Base-by-base conservation (phyloP, 35 echinoderm and acorn worm species). In the Apostichopus parvimensis region DNA sequence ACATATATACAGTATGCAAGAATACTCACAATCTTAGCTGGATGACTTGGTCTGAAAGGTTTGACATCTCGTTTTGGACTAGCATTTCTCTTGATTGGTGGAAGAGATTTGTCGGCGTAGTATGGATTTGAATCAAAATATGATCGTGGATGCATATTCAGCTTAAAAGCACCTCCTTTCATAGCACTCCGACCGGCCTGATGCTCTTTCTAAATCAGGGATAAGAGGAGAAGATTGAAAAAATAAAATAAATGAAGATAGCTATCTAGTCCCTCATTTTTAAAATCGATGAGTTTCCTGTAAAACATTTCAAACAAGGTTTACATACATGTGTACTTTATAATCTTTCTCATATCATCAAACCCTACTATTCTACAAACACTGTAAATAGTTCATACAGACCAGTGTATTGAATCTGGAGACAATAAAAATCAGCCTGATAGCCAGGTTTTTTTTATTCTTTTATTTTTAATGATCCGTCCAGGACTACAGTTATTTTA, bases 41-140 rank as follows among this genome's bases (percentile, higher is more conserved):
- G 97, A 76, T 88, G 89, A 59, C 97, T 98, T 9, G 97, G 97
- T 65, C 87, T 95, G 91, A 98, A 98, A 34, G 97, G 97, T 75
- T 95, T 96, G 18, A 95, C 60, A 62, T 94, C 95, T 77, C 85
- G 92, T 76, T 98, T 98, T 0, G 18, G 71, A 4, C 13, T 61
- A 7, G 54, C 7, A 54, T 90, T 88, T 64, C 92, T 92, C 52
- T 98, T 98, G 45, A 98, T 9, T 7, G 97, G 97, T 23, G 97
- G 97, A 54, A 98, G 87, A 15, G 97, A 93, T 92, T 90, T 98
- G 78, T 98, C 97, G 13, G 87, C 79, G 12, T 54, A 90, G 83
- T 96, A 98, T 0, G 97, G 97, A 66, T 98, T 96, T n/a, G 24
- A 20, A 93, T 98, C 97, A 89, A 98, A 98, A 25, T 91, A 91